Percentiles rank a stretch among this genome's conserved stretches.
These are phyloP conservation scores for Haliclona indistincta DNA, from an alignment of 37 sponge, comb jelly and placozoan species.

Conservation along the genomic window DNA sequence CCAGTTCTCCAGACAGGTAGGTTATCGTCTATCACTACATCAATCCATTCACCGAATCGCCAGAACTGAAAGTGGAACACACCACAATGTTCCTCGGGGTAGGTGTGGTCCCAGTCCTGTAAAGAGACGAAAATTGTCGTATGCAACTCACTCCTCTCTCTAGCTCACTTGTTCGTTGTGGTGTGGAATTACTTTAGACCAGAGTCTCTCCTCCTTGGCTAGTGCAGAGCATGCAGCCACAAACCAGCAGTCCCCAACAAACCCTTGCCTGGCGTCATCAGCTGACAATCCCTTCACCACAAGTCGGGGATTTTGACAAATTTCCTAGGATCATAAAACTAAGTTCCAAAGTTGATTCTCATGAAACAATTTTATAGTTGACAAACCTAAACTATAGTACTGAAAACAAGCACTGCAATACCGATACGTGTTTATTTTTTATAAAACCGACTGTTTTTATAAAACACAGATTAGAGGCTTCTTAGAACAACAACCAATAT, in stretches of 20 bases:
- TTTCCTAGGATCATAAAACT: too few relatives aligned
- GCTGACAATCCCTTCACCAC: slow-evolving; percentile 77
- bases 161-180: slow-evolving; percentile 69
- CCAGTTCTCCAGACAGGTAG: slow-evolving; percentile 58
- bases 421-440: too few relatives aligned
- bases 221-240: slow-evolving; percentile 87
- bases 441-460: too few relatives aligned
- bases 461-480: too few relatives aligned
- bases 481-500: too few relatives aligned
- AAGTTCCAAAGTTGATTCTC: too few relatives aligned
- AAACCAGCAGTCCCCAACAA: slow-evolving; percentile 97
- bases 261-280: slow-evolving; percentile 82
- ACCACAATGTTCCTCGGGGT: slow-evolving; percentile 79
- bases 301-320: slow-evolving; percentile 67
- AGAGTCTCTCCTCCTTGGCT: slow-evolving; percentile 54
- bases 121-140: background rate
- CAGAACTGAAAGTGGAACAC: slow-evolving; percentile 93
- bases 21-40: slow-evolving; percentile 94
- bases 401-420: too few relatives aligned
- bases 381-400: too few relatives aligned
- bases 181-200: slow-evolving; percentile 73
- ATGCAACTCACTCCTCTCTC: slow-evolving; percentile 2
- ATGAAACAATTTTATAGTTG: too few relatives aligned
- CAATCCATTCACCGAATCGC: slow-evolving; percentile 81
- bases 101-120: slow-evolving; percentile 69